Conservation (phyloP, 2,888 invertebrate genomes). For the Brenthis daphne region DNA sequence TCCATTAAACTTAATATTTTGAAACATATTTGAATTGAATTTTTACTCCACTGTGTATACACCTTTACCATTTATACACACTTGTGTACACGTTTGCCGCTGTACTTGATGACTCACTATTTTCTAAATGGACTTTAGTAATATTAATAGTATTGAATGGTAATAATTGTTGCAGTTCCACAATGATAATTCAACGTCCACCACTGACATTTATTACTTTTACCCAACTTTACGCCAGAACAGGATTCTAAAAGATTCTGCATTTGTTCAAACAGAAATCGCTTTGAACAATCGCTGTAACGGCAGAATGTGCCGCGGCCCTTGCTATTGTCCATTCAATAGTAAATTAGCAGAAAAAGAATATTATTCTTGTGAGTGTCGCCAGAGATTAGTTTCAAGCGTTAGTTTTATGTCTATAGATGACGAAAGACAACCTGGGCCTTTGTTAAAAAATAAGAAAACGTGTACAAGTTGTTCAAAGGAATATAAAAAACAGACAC, state of each 20-base stretch:
- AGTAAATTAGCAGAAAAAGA: conserved; percentile 9
- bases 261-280: conserved; percentile 52
- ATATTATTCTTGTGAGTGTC: conserved; percentile 6
- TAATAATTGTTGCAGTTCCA: conserved; percentile 61
- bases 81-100: too few species aligned
- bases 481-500: conserved; percentile 10
- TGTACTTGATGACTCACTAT: too few species aligned
- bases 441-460: conserved; percentile 19
- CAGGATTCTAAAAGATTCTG: conserved; percentile 39
- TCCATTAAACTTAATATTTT: too few species aligned
- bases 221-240: conserved; percentile 51
- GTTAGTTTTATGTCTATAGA: conserved; percentile 41
- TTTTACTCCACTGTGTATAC: too few species aligned
- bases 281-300: conserved; percentile 35
- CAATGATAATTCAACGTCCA: conserved; percentile 67
- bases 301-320: conserved; percentile 42
- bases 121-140: too few species aligned
- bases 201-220: conserved; percentile 70
- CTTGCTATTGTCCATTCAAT: conserved; percentile 46
- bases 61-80: too few species aligned
- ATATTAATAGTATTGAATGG: neutral
- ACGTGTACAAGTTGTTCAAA: conserved; percentile 9
- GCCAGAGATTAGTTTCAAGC: neutral
- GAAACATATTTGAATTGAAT: too few species aligned
- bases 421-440: conserved; percentile 12